Conservation (phyloP, 1,140 invertebrate species). For the Drosophila teissieri region DNA sequence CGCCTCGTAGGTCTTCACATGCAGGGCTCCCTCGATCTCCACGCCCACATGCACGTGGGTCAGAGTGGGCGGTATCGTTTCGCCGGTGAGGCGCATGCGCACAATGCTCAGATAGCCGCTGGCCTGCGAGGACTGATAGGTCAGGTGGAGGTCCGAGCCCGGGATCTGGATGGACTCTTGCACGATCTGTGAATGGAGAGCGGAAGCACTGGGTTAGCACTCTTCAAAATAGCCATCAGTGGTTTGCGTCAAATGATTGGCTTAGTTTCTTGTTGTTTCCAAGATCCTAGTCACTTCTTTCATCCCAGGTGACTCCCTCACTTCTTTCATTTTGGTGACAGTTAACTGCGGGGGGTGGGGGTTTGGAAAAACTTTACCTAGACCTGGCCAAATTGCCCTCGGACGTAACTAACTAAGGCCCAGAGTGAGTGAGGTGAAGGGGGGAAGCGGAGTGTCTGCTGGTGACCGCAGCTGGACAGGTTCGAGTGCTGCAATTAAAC, state of each 20-base stretch:
- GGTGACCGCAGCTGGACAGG: constrained; percentile 60
- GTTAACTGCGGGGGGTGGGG: neutral
- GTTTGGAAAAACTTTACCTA: constrained; percentile 5
- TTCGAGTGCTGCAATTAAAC: constrained; percentile 74
- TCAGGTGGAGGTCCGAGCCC: constrained; percentile 94
- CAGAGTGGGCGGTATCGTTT: constrained; percentile 91
- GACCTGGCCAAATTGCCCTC: neutral
- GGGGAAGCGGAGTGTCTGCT: constrained; percentile 10
- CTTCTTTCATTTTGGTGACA: constrained; percentile 7
- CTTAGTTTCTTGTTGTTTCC: neutral
- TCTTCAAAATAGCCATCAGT: neutral
- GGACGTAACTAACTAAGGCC: neutral
- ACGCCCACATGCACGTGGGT: constrained; percentile 95
- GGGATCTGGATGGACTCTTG: constrained; percentile 97
- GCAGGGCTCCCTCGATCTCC: constrained; percentile 95
- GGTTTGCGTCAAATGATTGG: neutral
- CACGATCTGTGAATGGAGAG: constrained; percentile 89
- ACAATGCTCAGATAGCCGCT: constrained; percentile 96
- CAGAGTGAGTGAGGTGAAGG: too few relatives aligned
- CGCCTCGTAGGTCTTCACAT: constrained; percentile 96
- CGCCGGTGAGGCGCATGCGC: constrained; percentile 94
- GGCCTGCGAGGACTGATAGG: constrained; percentile 96
- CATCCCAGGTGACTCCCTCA: too few relatives aligned
- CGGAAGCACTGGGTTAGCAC: neutral
- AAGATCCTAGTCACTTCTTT: constrained; percentile 2